Evolutionary conservation across 2,797 vertebrate genomes (phyloP).

Genomic region (Danio albolineatus): DNA sequence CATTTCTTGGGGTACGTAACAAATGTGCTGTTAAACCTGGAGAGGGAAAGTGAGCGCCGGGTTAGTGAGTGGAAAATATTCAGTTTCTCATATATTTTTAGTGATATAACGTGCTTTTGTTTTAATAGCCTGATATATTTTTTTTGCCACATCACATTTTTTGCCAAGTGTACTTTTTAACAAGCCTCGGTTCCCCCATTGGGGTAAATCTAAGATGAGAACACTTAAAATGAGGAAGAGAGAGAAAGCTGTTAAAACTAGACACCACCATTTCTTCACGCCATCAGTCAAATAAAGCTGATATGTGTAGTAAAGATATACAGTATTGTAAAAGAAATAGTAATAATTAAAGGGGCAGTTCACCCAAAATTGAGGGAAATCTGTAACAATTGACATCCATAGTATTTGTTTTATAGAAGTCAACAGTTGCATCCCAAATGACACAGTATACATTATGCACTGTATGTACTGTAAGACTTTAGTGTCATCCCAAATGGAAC

Average conservation of each 20-base stretch:
- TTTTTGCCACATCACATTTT: slow-evolving; percentile 63
- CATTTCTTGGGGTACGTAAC: slow-evolving; percentile 61
- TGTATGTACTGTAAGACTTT: no score
- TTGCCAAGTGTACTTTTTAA: slow-evolving; percentile 67
- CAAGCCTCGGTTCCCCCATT: slow-evolving; percentile 53
- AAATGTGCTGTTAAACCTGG: slow-evolving; percentile 68
- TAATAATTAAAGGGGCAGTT: no score
- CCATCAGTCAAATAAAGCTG: slow-evolving; percentile 40
- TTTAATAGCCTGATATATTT: slow-evolving; percentile 67
- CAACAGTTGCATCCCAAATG: no score
- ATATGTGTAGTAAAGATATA: slow-evolving; percentile 21
- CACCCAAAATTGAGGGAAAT: no score
- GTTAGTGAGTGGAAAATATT: slow-evolving; percentile 61
- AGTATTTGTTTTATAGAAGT: no score
- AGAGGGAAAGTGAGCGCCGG: slow-evolving; percentile 46
- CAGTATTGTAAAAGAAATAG: background rate
- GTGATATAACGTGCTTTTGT: slow-evolving; percentile 66
- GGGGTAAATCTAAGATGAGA: slow-evolving; percentile 50
- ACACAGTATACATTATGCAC: no score
- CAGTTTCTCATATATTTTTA: slow-evolving; percentile 63
- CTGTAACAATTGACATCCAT: no score
- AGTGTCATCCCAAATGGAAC: no score
- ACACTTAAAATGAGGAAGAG: slow-evolving; percentile 45
- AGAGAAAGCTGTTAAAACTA: slow-evolving; percentile 58
- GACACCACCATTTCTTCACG: slow-evolving; percentile 48